Evolutionary conservation across 2,888 invertebrate genomes (phyloP).

Genomic region (Apocheima hispidaria): DNA sequence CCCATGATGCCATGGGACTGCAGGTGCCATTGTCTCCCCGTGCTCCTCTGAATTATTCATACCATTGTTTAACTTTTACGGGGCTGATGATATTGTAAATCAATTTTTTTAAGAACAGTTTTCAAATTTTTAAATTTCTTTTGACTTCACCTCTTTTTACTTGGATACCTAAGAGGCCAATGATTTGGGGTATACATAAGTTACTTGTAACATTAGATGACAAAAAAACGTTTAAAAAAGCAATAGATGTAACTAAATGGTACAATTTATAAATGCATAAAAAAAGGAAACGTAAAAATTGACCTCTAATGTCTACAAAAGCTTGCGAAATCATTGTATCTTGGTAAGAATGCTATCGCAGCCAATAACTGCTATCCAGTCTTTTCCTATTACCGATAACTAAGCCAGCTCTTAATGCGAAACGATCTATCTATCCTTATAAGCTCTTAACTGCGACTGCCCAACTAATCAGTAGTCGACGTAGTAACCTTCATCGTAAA

Average conservation of each 20-base stretch:
- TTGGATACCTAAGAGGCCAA: too few species aligned
- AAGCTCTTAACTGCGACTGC: conserved; percentile 43
- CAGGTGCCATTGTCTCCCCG: conserved; percentile 66
- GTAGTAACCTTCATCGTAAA: conserved; percentile 22
- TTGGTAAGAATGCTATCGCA: too few species aligned
- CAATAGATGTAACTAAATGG: too few species aligned
- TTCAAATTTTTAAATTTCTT: neutral
- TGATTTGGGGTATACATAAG: too few species aligned
- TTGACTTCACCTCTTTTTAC: too few species aligned
- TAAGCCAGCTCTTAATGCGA: neutral
- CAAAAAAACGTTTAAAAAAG: too few species aligned
- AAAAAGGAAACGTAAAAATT: too few species aligned
- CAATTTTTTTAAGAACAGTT: conserved; percentile 50
- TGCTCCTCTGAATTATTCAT: conserved; percentile 67
- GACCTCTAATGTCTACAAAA: neutral
- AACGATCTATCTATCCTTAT: conserved; percentile 49
- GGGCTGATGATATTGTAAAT: conserved; percentile 33
- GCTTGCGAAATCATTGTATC: neutral
- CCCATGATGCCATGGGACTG: conserved; percentile 58
- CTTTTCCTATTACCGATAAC: neutral
- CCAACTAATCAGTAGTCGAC: conserved; percentile 16
- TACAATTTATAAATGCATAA: too few species aligned
- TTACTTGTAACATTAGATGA: too few species aligned
- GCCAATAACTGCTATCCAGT: neutral
- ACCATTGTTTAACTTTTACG: conserved; percentile 58